Evolutionary conservation across 1,140 invertebrate species (phyloP).

Genomic region (Brachionus calyciflorus): DNA sequence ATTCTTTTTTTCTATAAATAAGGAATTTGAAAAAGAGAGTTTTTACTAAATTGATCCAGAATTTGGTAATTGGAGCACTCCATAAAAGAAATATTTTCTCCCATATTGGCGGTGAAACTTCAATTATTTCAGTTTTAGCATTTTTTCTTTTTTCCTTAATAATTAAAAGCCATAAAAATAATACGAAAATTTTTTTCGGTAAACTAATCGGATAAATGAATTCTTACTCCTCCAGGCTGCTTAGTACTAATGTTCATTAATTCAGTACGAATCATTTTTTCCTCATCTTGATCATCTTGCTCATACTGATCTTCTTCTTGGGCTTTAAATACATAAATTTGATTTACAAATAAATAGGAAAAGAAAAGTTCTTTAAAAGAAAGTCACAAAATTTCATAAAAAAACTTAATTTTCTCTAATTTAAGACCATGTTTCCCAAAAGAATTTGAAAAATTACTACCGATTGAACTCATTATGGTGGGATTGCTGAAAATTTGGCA

Average conservation of each 20-base stretch:
- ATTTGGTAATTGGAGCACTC: slow-evolving; percentile 59
- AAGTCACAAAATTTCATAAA: too few species aligned
- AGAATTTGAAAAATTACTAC: too few species aligned
- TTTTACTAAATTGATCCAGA: slow-evolving; percentile 56
- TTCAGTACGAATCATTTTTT: slow-evolving; percentile 42
- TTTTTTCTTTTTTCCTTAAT: slow-evolving; percentile 5
- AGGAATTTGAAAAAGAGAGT: background rate
- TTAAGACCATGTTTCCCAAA: too few species aligned
- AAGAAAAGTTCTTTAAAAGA: too few species aligned
- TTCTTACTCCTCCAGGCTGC: background rate
- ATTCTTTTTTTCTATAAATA: background rate
- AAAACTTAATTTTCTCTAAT: too few species aligned
- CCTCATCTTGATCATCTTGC: slow-evolving; percentile 38
- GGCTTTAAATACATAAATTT: too few species aligned
- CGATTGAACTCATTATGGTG: too few species aligned
- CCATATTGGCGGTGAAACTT: slow-evolving; percentile 48
- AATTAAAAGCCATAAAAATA: too few species aligned
- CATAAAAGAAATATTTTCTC: slow-evolving; percentile 54
- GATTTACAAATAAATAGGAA: too few species aligned
- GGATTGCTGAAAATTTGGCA: too few species aligned
- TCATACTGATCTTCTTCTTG: slow-evolving; percentile 29
- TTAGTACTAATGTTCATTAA: slow-evolving; percentile 46
- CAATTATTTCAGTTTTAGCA: background rate
- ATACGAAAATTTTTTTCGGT: background rate
- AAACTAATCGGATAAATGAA: background rate